A percentile compares a stretch with the other conserved stretches of the same genome.
phyloP scores from a whole-genome alignment of 1,140 invertebrate genomes.

The Caenorhabditis tropicalis region DNA sequence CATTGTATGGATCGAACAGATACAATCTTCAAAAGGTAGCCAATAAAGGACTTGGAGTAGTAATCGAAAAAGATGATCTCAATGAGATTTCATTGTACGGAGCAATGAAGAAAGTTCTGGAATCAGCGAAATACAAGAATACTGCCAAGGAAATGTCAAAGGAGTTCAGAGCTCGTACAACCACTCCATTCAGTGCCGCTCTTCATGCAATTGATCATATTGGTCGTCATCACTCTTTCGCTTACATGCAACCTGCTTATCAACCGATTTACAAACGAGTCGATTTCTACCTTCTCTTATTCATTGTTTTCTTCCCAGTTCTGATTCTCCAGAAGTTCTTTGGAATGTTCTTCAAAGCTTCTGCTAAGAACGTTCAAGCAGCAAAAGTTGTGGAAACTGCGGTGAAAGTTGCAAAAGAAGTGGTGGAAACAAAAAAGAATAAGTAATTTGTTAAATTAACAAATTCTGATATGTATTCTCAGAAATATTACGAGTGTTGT shows the following conservation, averaged over 20 bases:
- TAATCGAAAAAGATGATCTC: constrained; percentile 63
- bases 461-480: constrained; percentile 19
- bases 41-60: constrained; percentile 65
- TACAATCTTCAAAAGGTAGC: constrained; percentile 63
- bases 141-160: constrained; percentile 64
- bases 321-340: background rate
- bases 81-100: constrained; percentile 52
- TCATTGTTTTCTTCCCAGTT: background rate
- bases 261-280: constrained; percentile 21
- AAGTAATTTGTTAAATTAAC: background rate
- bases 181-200: constrained; percentile 62
- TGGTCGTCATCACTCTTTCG: constrained; percentile 62
- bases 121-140: constrained; percentile 61
- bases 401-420: background rate
- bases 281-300: constrained; percentile 20
- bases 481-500: constrained; percentile 32
- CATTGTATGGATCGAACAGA: constrained; percentile 67
- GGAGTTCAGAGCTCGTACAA: constrained; percentile 58
- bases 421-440: background rate
- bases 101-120: constrained; percentile 59
- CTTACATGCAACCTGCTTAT: constrained; percentile 52
- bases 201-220: constrained; percentile 67
- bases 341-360: background rate
- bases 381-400: background rate
- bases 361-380: background rate